Base-by-base conservation (phyloP, 2,113 vertebrate genomes). In the Grantiella picta region DNA sequence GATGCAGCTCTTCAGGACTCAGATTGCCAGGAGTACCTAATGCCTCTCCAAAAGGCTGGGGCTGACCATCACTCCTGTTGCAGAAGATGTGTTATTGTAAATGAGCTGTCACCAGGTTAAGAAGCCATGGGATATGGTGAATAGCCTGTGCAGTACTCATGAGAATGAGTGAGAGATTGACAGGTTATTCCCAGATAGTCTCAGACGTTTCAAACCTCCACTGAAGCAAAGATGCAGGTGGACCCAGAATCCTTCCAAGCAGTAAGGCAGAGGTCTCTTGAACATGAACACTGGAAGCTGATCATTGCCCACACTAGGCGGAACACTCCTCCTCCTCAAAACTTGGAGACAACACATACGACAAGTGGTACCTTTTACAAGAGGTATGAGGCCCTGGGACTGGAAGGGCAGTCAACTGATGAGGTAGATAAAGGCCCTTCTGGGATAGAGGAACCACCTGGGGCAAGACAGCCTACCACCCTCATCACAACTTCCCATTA, bases 291-390 rank as follows among this genome's bases (percentile, higher is more conserved):
- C 10, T 45, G 27, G 23, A 81, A 66, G 23, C 8, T 28, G 23
- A 12, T 31, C 54, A 42, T 5, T 42, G 21, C 21, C n/a, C 70
- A 61, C 8, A 35, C 29, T 3, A 76, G 11, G 25, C 4, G 1
- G 19, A 54, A 82, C 14, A 47, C 12, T 22, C 28, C 25, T 63
- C 27, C 20, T 47, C 40, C 47, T 33, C 25, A 69, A 54, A 76
- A 76, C 25, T 0, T 60, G 24, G 60, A 53, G n/a, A 47, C 0
- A 0, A 33, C 10, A 61, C 61, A 19, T 8, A 61, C 12, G 10
- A 54, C 47, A 22, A 24, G 35, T 54, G 38, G 18, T 20, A 61
- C 15, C 21, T 49, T 61, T 42, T 27, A 47, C 25, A 69, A 40
- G 20, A 60, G 24, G 40, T 38, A 47, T 23, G 25, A 61, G n/a